Evolutionary conservation across 2,113 vertebrate genomes (phyloP).

Genomic region (Tetraodon nigroviridis): DNA sequence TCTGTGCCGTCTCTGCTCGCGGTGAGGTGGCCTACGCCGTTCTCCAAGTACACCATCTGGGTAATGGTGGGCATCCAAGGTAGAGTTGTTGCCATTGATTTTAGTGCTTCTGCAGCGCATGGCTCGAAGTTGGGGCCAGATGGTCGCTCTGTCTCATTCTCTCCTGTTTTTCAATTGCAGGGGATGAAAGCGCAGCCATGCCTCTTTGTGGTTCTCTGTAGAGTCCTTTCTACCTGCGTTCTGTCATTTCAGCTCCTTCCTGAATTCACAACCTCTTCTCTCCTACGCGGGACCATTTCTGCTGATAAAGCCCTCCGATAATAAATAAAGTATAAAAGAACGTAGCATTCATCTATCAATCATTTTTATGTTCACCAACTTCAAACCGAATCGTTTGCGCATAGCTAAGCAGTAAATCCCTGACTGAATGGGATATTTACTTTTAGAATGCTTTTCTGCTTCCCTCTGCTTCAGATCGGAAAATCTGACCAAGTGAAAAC

Average conservation of each 20-base stretch:
- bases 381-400: constrained; percentile 5
- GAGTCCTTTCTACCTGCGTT: constrained; percentile 29
- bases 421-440: background rate
- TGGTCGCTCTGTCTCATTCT: constrained; percentile 68
- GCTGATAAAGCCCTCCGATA: constrained; percentile 16
- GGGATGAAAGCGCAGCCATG: constrained; percentile 49
- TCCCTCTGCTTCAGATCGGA: background rate
- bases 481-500: constrained; percentile 1
- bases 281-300: constrained; percentile 28
- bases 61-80: constrained; percentile 76
- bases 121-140: constrained; percentile 70
- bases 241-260: constrained; percentile 3
- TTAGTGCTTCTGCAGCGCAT: constrained; percentile 66
- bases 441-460: background rate
- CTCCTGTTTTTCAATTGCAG: constrained; percentile 51
- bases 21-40: constrained; percentile 64
- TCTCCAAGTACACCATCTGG: constrained; percentile 70
- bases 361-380: constrained; percentile 18
- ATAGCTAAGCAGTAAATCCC: constrained; percentile 5
- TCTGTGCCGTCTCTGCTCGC: constrained; percentile 53
- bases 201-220: constrained; percentile 40
- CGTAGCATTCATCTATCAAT: constrained; percentile 8
- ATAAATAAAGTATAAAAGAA: constrained; percentile 22
- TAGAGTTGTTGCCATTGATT: constrained; percentile 73
- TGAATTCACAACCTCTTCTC: constrained; percentile 31